phyloP scores from a whole-genome alignment of 2,797 vertebrate species.

The Bradypus variegatus region DNA sequence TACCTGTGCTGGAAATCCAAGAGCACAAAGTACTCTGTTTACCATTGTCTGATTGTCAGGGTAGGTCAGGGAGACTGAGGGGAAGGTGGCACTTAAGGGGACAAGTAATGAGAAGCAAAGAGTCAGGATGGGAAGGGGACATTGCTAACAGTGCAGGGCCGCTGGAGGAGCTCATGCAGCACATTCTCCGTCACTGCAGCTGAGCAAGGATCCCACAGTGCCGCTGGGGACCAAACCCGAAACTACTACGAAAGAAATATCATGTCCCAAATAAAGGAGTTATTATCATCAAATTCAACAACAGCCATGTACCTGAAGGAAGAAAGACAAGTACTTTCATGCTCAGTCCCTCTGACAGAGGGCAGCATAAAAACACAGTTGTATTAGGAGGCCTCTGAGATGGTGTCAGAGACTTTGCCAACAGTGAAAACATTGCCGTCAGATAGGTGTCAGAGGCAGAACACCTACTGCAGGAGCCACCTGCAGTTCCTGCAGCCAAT shows the following conservation, averaged over 20 bases:
- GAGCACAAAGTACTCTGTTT: background rate
- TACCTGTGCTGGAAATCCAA: background rate
- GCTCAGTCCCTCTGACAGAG: background rate
- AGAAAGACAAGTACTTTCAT: background rate
- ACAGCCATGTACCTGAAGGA: background rate
- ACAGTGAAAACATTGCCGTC: background rate
- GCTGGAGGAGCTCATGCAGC: background rate
- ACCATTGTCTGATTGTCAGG: background rate
- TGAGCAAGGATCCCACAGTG: background rate
- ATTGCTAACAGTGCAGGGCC: background rate
- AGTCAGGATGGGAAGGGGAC: background rate
- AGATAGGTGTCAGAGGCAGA: background rate
- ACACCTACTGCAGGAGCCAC: background rate
- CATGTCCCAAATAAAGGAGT: background rate
- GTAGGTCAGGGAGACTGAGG: background rate
- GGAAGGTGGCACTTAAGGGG: background rate
- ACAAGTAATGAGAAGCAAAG: background rate
- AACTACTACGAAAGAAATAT: background rate
- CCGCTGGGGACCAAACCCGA: background rate
- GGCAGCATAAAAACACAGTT: background rate
- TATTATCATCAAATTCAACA: background rate
- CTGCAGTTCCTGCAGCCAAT: background rate
- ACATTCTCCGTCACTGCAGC: background rate
- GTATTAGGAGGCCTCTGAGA: background rate
- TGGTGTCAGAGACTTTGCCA: background rate